Conservation (phyloP, 2,888 invertebrate genomes). For the Halictus ligatus region DNA sequence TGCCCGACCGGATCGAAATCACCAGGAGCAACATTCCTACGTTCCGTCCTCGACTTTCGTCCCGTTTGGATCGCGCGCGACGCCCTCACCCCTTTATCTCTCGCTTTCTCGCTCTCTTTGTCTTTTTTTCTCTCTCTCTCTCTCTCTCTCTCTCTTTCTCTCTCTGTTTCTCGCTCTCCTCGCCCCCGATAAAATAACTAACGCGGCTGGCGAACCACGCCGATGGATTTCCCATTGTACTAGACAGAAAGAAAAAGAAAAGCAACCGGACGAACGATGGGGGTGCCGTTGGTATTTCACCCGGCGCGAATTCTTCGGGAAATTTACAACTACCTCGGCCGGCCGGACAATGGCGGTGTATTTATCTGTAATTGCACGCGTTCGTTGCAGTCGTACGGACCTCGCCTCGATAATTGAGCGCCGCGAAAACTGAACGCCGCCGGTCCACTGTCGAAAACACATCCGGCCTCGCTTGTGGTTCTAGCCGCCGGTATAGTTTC, state of each 20-base stretch:
- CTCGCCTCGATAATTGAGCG: slow-evolving; percentile 21
- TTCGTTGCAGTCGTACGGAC: slow-evolving; percentile 8
- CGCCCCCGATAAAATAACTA: slow-evolving; percentile 44
- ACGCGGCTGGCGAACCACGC: slow-evolving; percentile 45
- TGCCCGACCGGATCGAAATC: slow-evolving; percentile 66
- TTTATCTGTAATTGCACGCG: slow-evolving; percentile 47
- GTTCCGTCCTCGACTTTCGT: slow-evolving; percentile 57
- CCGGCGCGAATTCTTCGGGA: slow-evolving; percentile 48
- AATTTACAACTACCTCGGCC: slow-evolving; percentile 40
- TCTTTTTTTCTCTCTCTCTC: background rate
- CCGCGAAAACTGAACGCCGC: background rate
- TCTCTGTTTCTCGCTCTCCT: background rate
- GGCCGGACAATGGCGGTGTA: slow-evolving; percentile 21
- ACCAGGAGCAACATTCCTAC: slow-evolving; percentile 54
- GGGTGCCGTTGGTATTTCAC: slow-evolving; percentile 48
- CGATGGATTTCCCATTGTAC: slow-evolving; percentile 59
- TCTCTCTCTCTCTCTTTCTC: no score
- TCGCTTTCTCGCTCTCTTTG: background rate
- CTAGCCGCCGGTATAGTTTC: background rate
- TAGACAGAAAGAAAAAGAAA: slow-evolving; percentile 30
- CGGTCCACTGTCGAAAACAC: slow-evolving; percentile 1
- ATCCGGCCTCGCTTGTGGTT: background rate
- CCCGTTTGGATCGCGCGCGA: slow-evolving; percentile 31
- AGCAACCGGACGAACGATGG: slow-evolving; percentile 6
- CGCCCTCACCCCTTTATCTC: slow-evolving; percentile 18